A percentile compares a stretch with the other conserved stretches of the same genome.
These are phyloP conservation scores for Ophiodon elongatus DNA, from an alignment of 2,113 vertebrate genomes.

Conservation along the genomic window DNA sequence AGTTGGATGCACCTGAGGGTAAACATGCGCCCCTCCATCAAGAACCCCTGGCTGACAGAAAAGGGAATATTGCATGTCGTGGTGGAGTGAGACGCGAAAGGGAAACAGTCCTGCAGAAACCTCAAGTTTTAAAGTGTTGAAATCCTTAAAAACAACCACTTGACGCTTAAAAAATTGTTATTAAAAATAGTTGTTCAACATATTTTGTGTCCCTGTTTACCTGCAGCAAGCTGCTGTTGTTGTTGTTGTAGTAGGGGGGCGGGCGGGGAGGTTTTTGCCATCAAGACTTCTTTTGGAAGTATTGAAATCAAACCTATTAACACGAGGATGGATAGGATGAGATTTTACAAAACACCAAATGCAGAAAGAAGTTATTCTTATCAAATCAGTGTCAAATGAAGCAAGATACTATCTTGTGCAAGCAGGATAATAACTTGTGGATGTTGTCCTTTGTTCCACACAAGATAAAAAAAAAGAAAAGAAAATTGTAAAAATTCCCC, in stretches of 20 bases:
- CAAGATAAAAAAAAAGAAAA: not conserved
- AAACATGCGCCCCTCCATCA: constrained; percentile 62
- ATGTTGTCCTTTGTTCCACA: not conserved
- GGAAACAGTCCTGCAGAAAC: constrained; percentile 30
- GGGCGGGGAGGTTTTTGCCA: not conserved
- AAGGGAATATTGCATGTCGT: constrained; percentile 75
- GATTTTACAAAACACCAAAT: not conserved
- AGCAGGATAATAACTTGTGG: not conserved
- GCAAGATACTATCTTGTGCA: not conserved
- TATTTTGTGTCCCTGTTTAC: not conserved
- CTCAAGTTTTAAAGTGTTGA: not conserved
- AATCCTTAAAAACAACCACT: not conserved
- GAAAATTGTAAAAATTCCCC: not conserved
- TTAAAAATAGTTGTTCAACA: not conserved
- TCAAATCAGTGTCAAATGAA: not conserved
- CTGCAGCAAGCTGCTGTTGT: not conserved
- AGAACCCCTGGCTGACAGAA: constrained; percentile 35
- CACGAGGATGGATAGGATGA: too few relatives aligned
- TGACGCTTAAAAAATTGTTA: not conserved
- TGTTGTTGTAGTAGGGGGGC: too few relatives aligned
- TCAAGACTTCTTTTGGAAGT: not conserved
- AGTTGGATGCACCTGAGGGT: constrained; percentile 60
- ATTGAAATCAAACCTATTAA: not conserved
- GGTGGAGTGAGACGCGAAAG: constrained; percentile 42
- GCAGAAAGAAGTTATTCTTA: not conserved